Percentiles rank a stretch among this genome's conserved stretches.
These are phyloP conservation scores for Odontophorus gujanensis DNA, from an alignment of 2,113 vertebrate species.

Conservation along the genomic window DNA sequence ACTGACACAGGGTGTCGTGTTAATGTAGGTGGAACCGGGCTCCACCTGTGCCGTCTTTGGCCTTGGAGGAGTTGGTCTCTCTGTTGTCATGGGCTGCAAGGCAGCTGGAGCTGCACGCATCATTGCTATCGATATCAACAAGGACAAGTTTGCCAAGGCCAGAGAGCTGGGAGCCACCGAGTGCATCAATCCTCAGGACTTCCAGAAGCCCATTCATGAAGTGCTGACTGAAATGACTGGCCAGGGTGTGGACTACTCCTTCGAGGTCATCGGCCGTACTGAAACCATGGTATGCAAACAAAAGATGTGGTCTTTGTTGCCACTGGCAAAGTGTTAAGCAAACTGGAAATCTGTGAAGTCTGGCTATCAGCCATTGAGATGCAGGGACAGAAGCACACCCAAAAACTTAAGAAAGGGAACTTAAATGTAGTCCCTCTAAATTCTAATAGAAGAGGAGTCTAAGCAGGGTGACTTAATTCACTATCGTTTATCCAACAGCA, in stretches of 20 bases:
- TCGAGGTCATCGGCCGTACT: slow-evolving; percentile 84
- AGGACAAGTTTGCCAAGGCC: slow-evolving; percentile 80
- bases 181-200: slow-evolving; percentile 83
- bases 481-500: not conserved
- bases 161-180: slow-evolving; percentile 83
- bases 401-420: not conserved
- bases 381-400: not conserved
- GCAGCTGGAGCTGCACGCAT: slow-evolving; percentile 88
- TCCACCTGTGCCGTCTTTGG: slow-evolving; percentile 87
- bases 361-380: not conserved
- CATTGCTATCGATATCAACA: slow-evolving; percentile 86
- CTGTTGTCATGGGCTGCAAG: slow-evolving; percentile 89
- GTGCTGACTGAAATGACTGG: slow-evolving; percentile 80
- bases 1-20: not conserved
- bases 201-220: slow-evolving; percentile 79
- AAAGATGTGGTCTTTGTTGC: not conserved
- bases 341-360: not conserved
- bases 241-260: slow-evolving; percentile 83
- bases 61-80: slow-evolving; percentile 86
- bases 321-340: not conserved
- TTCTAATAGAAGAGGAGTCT: not conserved
- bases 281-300: slow-evolving; percentile 81
- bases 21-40: slow-evolving; percentile 80
- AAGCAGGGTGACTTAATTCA: not conserved
- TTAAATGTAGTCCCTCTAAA: not conserved